phyloP scores from a whole-genome alignment of 2,113 vertebrate species.

The Pseudorectes ferrugineus region DNA sequence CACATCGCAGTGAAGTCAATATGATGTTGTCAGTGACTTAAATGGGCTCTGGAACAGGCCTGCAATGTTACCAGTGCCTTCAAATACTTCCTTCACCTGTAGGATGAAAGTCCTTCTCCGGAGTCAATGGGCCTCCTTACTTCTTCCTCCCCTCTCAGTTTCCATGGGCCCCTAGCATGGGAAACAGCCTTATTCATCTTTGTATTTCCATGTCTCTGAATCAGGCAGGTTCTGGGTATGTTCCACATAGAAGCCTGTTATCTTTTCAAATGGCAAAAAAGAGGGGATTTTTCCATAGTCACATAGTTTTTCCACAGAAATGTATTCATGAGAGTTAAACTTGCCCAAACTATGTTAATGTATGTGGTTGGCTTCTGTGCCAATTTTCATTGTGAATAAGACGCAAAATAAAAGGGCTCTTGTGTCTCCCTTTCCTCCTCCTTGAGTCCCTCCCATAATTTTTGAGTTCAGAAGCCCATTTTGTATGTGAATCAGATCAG shows the following conservation, averaged over 20 bases:
- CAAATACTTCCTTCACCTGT: constrained; percentile 53
- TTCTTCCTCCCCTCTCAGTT: constrained; percentile 54
- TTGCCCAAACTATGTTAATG: constrained; percentile 75
- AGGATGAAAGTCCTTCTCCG: constrained; percentile 46
- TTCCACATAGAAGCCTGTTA: constrained; percentile 66
- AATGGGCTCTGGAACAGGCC: constrained; percentile 33
- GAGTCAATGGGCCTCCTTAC: constrained; percentile 31
- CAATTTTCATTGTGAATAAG: constrained; percentile 78
- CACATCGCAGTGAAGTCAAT: background rate
- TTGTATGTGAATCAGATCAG: constrained; percentile 66
- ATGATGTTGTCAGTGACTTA: constrained; percentile 20
- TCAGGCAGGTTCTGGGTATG: constrained; percentile 67
- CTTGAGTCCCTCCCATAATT: constrained; percentile 63
- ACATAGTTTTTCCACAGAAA: constrained; percentile 78
- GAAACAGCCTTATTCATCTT: constrained; percentile 61
- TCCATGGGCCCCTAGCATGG: constrained; percentile 61
- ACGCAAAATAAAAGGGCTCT: constrained; percentile 74
- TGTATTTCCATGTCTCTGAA: constrained; percentile 63
- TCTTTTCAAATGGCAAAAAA: constrained; percentile 74
- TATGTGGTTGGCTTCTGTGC: constrained; percentile 74
- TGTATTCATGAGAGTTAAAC: constrained; percentile 77
- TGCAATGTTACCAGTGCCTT: constrained; percentile 37
- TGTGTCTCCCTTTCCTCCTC: constrained; percentile 65
- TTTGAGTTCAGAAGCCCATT: constrained; percentile 70
- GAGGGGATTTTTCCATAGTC: constrained; percentile 77